Evolutionary conservation across 2,888 invertebrate species (phyloP).

Genomic region (Halocaridina rubra): DNA sequence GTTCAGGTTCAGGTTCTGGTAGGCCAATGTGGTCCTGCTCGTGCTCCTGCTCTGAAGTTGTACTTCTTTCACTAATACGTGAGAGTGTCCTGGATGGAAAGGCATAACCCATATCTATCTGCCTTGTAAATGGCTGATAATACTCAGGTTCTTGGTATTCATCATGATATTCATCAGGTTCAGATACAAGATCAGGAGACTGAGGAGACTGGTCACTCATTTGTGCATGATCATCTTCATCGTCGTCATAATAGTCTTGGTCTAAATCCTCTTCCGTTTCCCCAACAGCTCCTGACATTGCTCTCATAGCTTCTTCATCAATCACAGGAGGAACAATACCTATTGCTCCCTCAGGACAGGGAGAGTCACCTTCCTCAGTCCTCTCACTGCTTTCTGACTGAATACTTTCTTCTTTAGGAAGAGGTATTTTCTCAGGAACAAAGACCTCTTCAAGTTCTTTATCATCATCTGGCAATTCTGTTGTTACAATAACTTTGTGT

Average conservation of each 20-base stretch:
- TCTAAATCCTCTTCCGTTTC: slow-evolving; percentile 48
- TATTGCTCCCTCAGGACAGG: neutral
- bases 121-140: slow-evolving; percentile 53
- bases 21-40: slow-evolving; percentile 62
- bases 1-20: slow-evolving; percentile 53
- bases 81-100: slow-evolving; percentile 62
- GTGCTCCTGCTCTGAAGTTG: slow-evolving; percentile 71
- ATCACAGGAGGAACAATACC: neutral
- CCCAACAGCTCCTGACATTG: slow-evolving; percentile 62
- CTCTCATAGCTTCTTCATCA: slow-evolving; percentile 43
- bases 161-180: slow-evolving; percentile 62
- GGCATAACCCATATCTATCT: slow-evolving; percentile 61
- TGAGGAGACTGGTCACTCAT: slow-evolving; percentile 63
- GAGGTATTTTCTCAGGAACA: slow-evolving; percentile 11
- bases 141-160: slow-evolving; percentile 62
- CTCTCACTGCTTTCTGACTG: slow-evolving; percentile 19
- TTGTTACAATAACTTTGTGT: neutral
- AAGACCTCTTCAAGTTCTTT: slow-evolving; percentile 45
- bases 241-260: slow-evolving; percentile 54
- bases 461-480: slow-evolving; percentile 2
- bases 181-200: slow-evolving; percentile 62
- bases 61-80: slow-evolving; percentile 87
- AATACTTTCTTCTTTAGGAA: slow-evolving; percentile 29
- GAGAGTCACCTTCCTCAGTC: neutral
- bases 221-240: slow-evolving; percentile 61